Evolutionary conservation across 1,140 invertebrate genomes (phyloP).

Genomic region (Andricus grossulariae): DNA sequence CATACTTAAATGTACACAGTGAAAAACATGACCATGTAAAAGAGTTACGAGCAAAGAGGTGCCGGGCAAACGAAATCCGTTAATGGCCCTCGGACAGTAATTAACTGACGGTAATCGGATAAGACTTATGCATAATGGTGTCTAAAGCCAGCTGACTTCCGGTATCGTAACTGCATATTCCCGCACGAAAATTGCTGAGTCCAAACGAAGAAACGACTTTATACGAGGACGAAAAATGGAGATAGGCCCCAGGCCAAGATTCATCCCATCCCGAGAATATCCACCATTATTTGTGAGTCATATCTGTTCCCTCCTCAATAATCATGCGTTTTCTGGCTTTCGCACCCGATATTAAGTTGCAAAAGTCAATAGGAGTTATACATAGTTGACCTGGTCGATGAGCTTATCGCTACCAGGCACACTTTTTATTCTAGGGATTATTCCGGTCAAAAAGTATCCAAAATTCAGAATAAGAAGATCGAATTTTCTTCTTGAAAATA

Average conservation of each 20-base stretch:
- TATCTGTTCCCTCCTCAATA: background rate
- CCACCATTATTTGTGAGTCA: slow-evolving; percentile 7
- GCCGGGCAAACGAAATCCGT: background rate
- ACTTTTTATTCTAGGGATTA: too few species aligned
- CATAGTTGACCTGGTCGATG: too few species aligned
- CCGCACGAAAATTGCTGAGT: background rate
- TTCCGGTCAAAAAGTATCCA: too few species aligned
- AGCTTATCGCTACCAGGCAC: too few species aligned
- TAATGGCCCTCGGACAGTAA: background rate
- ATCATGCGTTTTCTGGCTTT: background rate
- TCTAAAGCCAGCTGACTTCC: background rate
- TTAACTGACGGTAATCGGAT: background rate
- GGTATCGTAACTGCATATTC: slow-evolving; percentile 21
- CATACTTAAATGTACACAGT: background rate
- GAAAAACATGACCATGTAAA: background rate
- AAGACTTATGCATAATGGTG: background rate
- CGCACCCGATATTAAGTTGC: background rate
- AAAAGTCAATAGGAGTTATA: too few species aligned
- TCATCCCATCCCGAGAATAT: slow-evolving; percentile 2
- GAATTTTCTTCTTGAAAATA: too few species aligned
- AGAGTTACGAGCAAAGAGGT: slow-evolving; percentile 2
- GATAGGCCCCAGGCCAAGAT: slow-evolving; percentile 23
- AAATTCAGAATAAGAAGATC: too few species aligned
- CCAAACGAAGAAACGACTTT: slow-evolving; percentile 12
- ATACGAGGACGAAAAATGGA: slow-evolving; percentile 1